Evolutionary conservation across 2,888 invertebrate species (phyloP), one percentile per base, ranked within the genome.

Genomic region (Epistrophe grossulariae): DNA sequence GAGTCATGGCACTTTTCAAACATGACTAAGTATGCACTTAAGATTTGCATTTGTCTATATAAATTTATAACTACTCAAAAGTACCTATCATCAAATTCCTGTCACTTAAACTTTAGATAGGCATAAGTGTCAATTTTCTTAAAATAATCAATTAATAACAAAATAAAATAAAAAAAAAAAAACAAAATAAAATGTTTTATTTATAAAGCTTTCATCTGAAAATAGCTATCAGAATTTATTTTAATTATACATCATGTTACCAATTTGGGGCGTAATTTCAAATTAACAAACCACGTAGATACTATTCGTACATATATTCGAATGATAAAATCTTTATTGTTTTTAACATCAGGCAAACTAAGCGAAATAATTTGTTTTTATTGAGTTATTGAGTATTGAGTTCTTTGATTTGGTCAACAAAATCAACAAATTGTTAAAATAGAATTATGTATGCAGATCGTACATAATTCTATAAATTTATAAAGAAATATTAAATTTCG

Each of bases 181-280:
- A 28, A 28, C 5, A 28, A 28, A 28, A 28, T 28, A 4, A 28
- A 31, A 31, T 24, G 31, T 43, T 43, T 43, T 43, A 15, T 15
- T 43, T 43, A 15, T 43, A 43, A 43, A 5, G 5, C 15, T 43
- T 43, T 43, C 3, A 13, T 4, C 15, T 15, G 11, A 3, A 11
- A 38, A 43, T 43, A 48, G 7, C n/a, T 17, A 9, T 48, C 48
- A 48, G 31, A n/a, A 9, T 52, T n/a, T 35, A 24, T 57, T n/a
- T 77, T 66, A 72, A 77, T 55, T 77, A 72, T 66, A 72, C 19
- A 24, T 24, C 45, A 70, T 79, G 73, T 68, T 62, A 45, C 78
- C 79, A 62, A 73, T 60, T 83, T 28, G 10, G 60, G 74, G 57
- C n/a, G 19, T 45, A 68, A 68, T 48, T 60, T 40, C 38, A 38